A percentile compares a stretch with the other conserved stretches of the same genome.
These are phyloP conservation scores for Zaprionus obscuricornis DNA, from an alignment of 2,888 invertebrate species.

Conservation along the genomic window DNA sequence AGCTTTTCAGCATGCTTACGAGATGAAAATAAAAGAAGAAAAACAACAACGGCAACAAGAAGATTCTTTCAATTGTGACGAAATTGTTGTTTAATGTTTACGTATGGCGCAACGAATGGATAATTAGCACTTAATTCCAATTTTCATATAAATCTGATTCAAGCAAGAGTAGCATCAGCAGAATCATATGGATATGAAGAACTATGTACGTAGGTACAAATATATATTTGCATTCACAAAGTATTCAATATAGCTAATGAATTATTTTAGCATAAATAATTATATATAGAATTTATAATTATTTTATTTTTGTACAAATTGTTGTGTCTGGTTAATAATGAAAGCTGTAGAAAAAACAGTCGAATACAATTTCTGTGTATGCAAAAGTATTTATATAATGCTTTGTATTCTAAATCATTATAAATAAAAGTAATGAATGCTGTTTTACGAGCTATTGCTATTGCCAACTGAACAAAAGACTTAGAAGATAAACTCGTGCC, in stretches of 20 bases:
- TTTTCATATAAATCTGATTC: too few species aligned
- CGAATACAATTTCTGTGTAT: constrained; percentile 5
- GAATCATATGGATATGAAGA: too few species aligned
- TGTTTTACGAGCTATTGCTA: not conserved
- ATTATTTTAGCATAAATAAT: constrained; percentile 7
- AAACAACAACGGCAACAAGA: constrained; percentile 25
- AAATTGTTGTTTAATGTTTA: constrained; percentile 23
- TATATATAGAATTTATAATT: constrained; percentile 9
- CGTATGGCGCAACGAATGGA: constrained; percentile 15
- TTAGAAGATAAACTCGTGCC: constrained; percentile 6
- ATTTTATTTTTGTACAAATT: not conserved
- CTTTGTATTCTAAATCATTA: not conserved
- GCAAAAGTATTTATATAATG: constrained; percentile 5
- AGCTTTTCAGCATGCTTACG: constrained; percentile 22
- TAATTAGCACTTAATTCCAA: constrained; percentile 47
- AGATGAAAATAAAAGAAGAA: constrained; percentile 16
- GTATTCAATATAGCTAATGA: constrained; percentile 1
- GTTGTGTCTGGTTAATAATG: not conserved
- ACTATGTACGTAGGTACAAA: too few species aligned
- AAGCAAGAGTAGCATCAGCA: too few species aligned
- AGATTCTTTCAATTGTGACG: constrained; percentile 33
- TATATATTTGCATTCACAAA: too few species aligned
- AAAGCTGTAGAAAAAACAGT: constrained; percentile 8
- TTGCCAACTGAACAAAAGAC: not conserved
- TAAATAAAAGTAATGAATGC: constrained; percentile 2